These are phyloP conservation scores for Virgularia gustaviana DNA, from an alignment of 92 coral and sea anemone genomes.

Conservation along the genomic window DNA sequence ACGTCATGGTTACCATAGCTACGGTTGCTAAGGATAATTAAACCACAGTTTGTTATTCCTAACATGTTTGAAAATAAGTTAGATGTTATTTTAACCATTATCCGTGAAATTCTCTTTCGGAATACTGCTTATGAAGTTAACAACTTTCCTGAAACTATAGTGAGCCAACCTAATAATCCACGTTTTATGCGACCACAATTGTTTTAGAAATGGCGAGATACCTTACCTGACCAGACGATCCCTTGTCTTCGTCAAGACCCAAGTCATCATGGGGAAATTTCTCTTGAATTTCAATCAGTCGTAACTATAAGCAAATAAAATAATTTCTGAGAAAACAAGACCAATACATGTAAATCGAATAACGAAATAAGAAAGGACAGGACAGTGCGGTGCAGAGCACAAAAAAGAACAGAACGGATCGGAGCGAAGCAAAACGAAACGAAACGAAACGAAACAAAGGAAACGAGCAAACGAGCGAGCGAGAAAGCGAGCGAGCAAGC, in stretches of 20 bases:
- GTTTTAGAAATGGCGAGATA: too few relatives aligned
- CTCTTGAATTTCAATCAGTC: conserved; percentile 87
- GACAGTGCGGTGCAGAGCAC: too few relatives aligned
- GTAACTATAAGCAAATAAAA: conserved; percentile 55
- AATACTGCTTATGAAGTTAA: too few relatives aligned
- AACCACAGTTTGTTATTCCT: neutral
- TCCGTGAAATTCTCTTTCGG: neutral
- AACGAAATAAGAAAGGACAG: neutral
- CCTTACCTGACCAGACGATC: conserved; percentile 63
- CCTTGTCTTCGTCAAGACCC: conserved; percentile 73
- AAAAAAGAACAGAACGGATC: too few relatives aligned
- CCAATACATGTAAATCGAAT: neutral
- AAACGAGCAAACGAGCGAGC: neutral
- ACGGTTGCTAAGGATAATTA: neutral
- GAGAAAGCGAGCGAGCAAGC: neutral
- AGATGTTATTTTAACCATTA: neutral
- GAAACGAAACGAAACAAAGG: too few relatives aligned
- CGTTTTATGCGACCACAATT: too few relatives aligned
- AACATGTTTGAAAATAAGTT: neutral
- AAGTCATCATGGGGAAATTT: conserved; percentile 93
- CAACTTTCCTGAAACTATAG: too few relatives aligned
- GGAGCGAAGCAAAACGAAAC: too few relatives aligned
- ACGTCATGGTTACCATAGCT: too few relatives aligned
- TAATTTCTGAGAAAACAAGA: neutral
- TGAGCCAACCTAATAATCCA: too few relatives aligned